Evolutionary conservation across 2,797 vertebrate genomes (phyloP).

Genomic region (Alca torda): DNA sequence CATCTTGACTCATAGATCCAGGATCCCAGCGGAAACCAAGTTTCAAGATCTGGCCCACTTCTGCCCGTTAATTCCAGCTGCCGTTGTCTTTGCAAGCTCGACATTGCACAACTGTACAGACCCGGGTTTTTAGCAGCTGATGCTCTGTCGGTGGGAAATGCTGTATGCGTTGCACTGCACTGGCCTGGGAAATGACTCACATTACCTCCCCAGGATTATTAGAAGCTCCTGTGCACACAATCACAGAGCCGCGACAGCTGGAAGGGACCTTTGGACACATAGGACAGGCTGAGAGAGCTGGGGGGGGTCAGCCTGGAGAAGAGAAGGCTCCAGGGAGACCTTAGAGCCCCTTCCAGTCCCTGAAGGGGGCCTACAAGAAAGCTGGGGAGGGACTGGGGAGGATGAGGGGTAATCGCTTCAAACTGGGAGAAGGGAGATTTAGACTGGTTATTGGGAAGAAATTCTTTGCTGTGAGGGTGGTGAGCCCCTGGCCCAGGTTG

Average conservation of each 20-base stretch:
- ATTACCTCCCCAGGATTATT: not conserved
- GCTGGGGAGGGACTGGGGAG: not conserved
- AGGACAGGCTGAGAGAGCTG: not conserved
- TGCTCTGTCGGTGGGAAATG: not conserved
- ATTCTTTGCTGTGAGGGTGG: not conserved
- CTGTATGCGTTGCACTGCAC: not conserved
- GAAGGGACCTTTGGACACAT: not conserved
- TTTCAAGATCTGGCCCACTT: not conserved
- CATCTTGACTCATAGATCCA: not conserved
- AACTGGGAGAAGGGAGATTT: not conserved
- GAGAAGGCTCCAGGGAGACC: not conserved
- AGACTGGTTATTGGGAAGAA: not conserved
- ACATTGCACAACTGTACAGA: fast-evolving
- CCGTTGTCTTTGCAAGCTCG: not conserved
- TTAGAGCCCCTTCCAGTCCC: not conserved
- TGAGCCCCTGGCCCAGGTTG: no score
- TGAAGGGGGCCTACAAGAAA: not conserved
- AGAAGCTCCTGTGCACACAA: not conserved
- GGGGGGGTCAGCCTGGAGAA: not conserved
- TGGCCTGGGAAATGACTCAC: not conserved
- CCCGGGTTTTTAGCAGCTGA: not conserved
- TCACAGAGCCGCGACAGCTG: not conserved
- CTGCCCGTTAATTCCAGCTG: not conserved
- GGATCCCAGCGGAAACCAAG: not conserved
- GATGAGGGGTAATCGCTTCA: not conserved